Base-by-base conservation (phyloP, 2,888 invertebrate species). In the Habroteleia sp. region DNA sequence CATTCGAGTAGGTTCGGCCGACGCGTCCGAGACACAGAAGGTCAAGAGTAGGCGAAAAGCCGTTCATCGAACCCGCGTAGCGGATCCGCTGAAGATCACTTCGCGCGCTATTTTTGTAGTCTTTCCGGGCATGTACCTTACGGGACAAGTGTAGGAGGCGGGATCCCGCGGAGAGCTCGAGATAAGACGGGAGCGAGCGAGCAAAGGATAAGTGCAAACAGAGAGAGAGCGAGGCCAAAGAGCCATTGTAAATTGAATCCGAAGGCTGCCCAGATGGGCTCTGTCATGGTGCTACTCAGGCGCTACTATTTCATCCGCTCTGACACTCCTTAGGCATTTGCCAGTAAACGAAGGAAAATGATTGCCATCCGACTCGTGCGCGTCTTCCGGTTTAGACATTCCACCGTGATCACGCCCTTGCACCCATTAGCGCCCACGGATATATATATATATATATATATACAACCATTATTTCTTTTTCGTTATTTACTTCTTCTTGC, bases 231-330 rank as follows among this genome's bases (percentile, higher is more conserved):
- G 76, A 63, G 75, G 72, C 76, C 69, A 66, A 74, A 76, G 42
- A 72, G 76, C 78, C 80, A 81, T 82, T 84, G 83, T 84, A 82
- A 84, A 84, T 84, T 84, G 84, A 84, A 83, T 83, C 81, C 76
- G 82, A 84, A 82, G 81, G 81, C 80, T 80, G 81, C 73, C 79
- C 82, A 79, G 82, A 82, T 84, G 82, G 79, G 80, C 77, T 66
- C 82, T 81, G 81, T 81, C 82, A 80, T 75, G 79, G 79, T 78
- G 78, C 76, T 78, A 74, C 79, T 80, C 80, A 77, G 75, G 77
- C 79, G 79, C 80, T 80, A 82, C 82, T 83, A 82, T 83, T 83
- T 83, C 83, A 83, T 83, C 69, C 76, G 58, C 62, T 54, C 77
- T 76, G 78, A 77, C 79, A 79, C 73, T 68, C 73, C 76, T 72